A percentile compares a stretch with the other conserved stretches of the same genome.
Evolutionary conservation across 2,797 vertebrate genomes (phyloP).

Genomic region (Pipistrellus pipistrellus): DNA sequence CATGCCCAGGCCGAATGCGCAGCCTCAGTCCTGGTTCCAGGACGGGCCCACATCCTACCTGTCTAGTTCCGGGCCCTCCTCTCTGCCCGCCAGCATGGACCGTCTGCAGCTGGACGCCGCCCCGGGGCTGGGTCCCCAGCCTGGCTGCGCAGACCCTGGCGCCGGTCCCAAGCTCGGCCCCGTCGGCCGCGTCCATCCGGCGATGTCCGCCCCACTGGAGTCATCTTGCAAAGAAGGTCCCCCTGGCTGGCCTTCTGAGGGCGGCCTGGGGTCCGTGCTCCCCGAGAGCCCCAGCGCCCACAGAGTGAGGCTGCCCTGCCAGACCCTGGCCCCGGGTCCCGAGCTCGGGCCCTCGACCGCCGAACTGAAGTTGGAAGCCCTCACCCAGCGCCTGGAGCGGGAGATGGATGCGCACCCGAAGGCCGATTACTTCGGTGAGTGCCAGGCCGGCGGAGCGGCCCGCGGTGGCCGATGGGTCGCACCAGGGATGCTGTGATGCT

Average conservation of each 20-base stretch:
- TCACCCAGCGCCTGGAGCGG: constrained; percentile 95
- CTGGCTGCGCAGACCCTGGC: constrained; percentile 48
- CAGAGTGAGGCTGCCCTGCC: constrained; percentile 91
- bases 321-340: constrained; percentile 86
- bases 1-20: not conserved
- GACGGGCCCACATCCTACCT: constrained; percentile 77
- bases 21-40: constrained; percentile 79
- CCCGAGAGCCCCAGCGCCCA: constrained; percentile 82
- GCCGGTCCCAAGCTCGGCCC: constrained; percentile 56
- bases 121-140: constrained; percentile 79
- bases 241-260: not conserved
- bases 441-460: fast-evolving
- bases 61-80: constrained; percentile 29
- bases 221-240: constrained; percentile 71
- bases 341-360: constrained; percentile 92
- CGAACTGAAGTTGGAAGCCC: constrained; percentile 95
- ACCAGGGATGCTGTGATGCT: not conserved
- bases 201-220: constrained; percentile 66
- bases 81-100: constrained; percentile 42
- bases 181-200: constrained; percentile 6
- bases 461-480: not conserved
- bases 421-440: constrained; percentile 97
- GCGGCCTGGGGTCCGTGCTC: constrained; percentile 66
- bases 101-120: constrained; percentile 59
- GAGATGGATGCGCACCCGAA: constrained; percentile 96